Base-by-base conservation (phyloP, 2,888 invertebrate genomes). In the Globia sparganii region DNA sequence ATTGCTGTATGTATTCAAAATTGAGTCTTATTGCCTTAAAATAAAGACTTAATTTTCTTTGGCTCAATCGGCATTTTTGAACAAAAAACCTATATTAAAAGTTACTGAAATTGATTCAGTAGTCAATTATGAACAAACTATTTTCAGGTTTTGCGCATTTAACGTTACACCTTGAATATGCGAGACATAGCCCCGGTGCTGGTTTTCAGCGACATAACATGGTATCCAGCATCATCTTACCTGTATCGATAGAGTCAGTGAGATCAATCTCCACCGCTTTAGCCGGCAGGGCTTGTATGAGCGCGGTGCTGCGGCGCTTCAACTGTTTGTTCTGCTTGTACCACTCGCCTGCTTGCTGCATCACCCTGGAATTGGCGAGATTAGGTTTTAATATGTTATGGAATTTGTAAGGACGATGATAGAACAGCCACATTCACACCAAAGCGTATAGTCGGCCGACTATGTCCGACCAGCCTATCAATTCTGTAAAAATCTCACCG, bases 311-410 rank as follows among this genome's bases (percentile, higher is more conserved):
- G 84, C 97, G 97, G 28, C 98, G 94, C 92, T 98, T 98, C 71
- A 98, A 92, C 89, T 97, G 97, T 79, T 98, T 97, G 91, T 98
- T 98, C 94, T 98, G 98, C 81, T 97, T 97, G 95, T 98, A 98
- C 98, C 98, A 98, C 94, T 98, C 97, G 1, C 97, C 97, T 0
- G 98, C 98, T 78, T 97, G 97, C 81, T 97, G 97, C 96, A 98
- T 97, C 70, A 98, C 97, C 95, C 98, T 97, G 93, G 59, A 89
- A 87, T 5, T 66, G 1, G 37, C 15, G 0, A 56, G 6, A 1
- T 6, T 13, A 8, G 0, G 6, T n/a, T n/a, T 25, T 31, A 69
- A 11, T n/a, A 28, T 2, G 15, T 4, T n/a, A 37, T n/a, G 37
- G 34, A 53, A 53, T 34, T n/a, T 67, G 9, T 18, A 34, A 49